Base-by-base conservation (phyloP, 2,797 vertebrate species). In the Pyrocephalus nanus region DNA sequence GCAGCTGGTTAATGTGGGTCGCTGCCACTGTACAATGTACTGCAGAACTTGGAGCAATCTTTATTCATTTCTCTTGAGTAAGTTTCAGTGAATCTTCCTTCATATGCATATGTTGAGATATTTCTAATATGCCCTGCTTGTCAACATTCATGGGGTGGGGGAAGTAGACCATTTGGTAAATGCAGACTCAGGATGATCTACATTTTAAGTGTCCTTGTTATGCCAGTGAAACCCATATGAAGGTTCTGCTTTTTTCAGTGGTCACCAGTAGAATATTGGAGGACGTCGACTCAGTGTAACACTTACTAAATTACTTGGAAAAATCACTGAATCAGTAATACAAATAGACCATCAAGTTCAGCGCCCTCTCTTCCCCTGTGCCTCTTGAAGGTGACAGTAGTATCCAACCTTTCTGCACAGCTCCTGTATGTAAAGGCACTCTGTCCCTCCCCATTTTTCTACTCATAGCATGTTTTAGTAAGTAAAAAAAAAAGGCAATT, bases 111-210 rank as follows among this genome's bases (percentile, higher is more conserved):
- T 20, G 6, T 23, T 77, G 71, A 66, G 20, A 7, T 62, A 26
- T 62, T 86, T 91, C 12, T 66, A 27, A 54, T 26, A n/a, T n/a
- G 21, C 22, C 12, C 11, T 3, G 2, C 26, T 77, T 23, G 36
- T 55, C 36, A 30, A 0, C 10, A 1, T 47, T 51, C 13, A 2
- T 16, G 19, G 3, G 6, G 3, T 42, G 2, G 11, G 7, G 1
- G 17, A 16, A 54, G 20, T 29, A 27, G 18, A 29, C 11, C 3
- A 13, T 55, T 29, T 27, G 8, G 23, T 50, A 69, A 71, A n/a
- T 5, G 34, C 9, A 12, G 17, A 21, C 32, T 83, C 8, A 38
- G 3, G 11, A 6, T 79, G 4, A 6, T 60, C 10, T 40, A 2
- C 3, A 1, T 65, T 43, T 72, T 55, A 71, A 54, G 7, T 32